phyloP scores from a whole-genome alignment of 2,888 invertebrate species.

The Lasioglossum oenotherae region DNA sequence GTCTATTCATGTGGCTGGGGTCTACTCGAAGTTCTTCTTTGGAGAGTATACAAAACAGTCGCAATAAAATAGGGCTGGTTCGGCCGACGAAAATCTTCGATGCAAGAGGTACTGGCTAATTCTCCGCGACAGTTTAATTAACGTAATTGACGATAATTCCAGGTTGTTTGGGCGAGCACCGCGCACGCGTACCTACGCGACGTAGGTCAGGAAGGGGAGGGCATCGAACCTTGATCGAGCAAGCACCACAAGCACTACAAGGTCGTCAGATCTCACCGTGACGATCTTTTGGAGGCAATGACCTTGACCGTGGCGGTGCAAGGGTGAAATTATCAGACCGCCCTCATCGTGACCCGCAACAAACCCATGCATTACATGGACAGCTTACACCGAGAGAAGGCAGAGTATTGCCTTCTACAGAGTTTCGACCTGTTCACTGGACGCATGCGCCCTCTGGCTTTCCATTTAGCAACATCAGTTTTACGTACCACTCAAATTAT shows the following conservation, averaged over 20 bases:
- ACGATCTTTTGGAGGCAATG: slow-evolving; percentile 59
- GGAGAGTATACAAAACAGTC: neutral
- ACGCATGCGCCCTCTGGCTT: neutral
- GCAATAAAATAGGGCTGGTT: neutral
- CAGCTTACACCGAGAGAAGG: neutral
- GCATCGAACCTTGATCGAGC: slow-evolving; percentile 48
- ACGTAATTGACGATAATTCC: slow-evolving; percentile 54
- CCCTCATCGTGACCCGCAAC: slow-evolving; percentile 44
- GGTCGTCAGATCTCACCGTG: slow-evolving; percentile 45
- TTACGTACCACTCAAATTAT: neutral
- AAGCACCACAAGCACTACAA: slow-evolving; percentile 42
- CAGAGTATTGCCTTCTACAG: neutral
- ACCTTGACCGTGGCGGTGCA: slow-evolving; percentile 50
- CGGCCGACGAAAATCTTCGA: neutral
- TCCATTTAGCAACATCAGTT: neutral
- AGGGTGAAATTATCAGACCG: slow-evolving; percentile 57
- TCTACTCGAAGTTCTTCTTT: neutral
- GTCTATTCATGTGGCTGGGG: neutral
- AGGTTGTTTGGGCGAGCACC: slow-evolving; percentile 19
- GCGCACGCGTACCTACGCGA: slow-evolving; percentile 30
- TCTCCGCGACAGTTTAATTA: slow-evolving; percentile 42
- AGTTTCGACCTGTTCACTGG: neutral
- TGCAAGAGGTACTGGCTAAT: neutral
- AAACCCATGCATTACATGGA: slow-evolving; percentile 38
- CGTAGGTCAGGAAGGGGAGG: slow-evolving; percentile 62